A percentile compares a stretch with the other conserved stretches of the same genome.
Evolutionary conservation across 1,140 invertebrate species (phyloP).

Genomic region (Glomeris maerens): DNA sequence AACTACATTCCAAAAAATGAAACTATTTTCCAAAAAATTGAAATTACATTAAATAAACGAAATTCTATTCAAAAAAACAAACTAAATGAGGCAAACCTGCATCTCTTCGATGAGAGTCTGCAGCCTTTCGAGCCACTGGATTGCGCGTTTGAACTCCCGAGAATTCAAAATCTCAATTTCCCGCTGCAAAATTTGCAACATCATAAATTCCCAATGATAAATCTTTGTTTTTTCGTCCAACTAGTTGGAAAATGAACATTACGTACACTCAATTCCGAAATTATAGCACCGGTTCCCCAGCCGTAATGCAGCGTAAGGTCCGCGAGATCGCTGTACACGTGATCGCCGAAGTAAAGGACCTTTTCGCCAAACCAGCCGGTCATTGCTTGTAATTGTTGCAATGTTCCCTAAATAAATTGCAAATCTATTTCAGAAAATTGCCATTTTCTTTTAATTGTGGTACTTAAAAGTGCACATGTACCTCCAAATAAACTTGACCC

Average conservation of each 20-base stretch:
- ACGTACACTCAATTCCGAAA: slow-evolving; percentile 61
- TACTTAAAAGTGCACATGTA: slow-evolving; percentile 29
- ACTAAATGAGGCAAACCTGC: slow-evolving; percentile 16
- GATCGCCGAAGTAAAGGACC: slow-evolving; percentile 93
- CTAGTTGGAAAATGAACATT: slow-evolving; percentile 7
- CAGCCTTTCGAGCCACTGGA: slow-evolving; percentile 84
- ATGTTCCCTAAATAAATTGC: slow-evolving; percentile 56
- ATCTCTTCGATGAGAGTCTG: slow-evolving; percentile 72
- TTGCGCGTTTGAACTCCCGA: slow-evolving; percentile 64
- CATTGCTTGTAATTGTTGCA: slow-evolving; percentile 74
- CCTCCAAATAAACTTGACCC: slow-evolving; percentile 85
- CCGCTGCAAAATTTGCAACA: slow-evolving; percentile 44
- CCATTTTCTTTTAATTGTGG: not conserved
- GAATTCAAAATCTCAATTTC: slow-evolving; percentile 83
- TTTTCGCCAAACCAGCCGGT: slow-evolving; percentile 84
- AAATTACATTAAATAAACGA: no score
- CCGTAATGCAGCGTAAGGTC: slow-evolving; percentile 91
- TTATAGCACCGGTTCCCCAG: slow-evolving; percentile 96
- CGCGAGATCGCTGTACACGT: slow-evolving; percentile 92
- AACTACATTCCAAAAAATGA: slow-evolving; percentile 6
- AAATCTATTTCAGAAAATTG: not conserved
- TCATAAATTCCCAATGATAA: slow-evolving; percentile 3
- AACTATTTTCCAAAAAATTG: no score
- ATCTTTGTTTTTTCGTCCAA: slow-evolving; percentile 7
- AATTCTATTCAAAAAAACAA: slow-evolving; percentile 7